Evolutionary conservation across 2,888 invertebrate species (phyloP), one percentile per base, ranked within the genome.

Genomic region (Sinotaia quadrata): DNA sequence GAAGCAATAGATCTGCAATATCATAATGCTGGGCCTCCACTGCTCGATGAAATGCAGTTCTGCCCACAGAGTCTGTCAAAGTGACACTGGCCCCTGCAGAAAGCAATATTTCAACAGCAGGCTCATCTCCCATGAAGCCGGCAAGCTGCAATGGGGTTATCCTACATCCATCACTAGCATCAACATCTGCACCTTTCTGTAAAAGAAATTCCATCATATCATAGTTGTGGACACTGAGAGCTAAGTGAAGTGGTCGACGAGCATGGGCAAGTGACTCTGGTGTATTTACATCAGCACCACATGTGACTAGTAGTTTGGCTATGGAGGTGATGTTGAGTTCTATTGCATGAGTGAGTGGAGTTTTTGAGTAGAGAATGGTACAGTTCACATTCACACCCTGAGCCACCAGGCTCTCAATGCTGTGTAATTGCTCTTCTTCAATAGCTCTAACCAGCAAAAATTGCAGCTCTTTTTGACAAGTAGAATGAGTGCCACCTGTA

Each of bases 391-490:
- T 33, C 8, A 54, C 54, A 29, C 54, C 54, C 4, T 54, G 27
- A 2, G 21, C 27, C 27, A 27, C 54, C 54, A 54, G 54, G n/a
- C 31, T 15, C 27, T 24, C 15, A 18, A 54, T 54, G 10, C 7
- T 27, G 29, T n/a, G 8, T 29, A 54, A 24, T 10, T 29, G 24
- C 27, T 54, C 27, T 29, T 54, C 29, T 29, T 54, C 54, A 29
- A 54, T 34, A 54, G 54, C 54, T 29, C 54, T 29, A 2, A 54
- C 54, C 24, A 54, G 54, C 10, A 54, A 31, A 54, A 54, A 54
- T 31, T 54, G 54, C 31, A 54, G 18, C 29, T 54, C 54, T 31
- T 54, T 54, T 31, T 54, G 54, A 27, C 27, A 54, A 27, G 54
- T 54, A 1, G 4, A 31, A 24, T 24, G 54, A 18, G 47, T 47